Evolutionary conservation across 2,113 vertebrate species (phyloP).

Genomic region (Gallinago jamesoni): DNA sequence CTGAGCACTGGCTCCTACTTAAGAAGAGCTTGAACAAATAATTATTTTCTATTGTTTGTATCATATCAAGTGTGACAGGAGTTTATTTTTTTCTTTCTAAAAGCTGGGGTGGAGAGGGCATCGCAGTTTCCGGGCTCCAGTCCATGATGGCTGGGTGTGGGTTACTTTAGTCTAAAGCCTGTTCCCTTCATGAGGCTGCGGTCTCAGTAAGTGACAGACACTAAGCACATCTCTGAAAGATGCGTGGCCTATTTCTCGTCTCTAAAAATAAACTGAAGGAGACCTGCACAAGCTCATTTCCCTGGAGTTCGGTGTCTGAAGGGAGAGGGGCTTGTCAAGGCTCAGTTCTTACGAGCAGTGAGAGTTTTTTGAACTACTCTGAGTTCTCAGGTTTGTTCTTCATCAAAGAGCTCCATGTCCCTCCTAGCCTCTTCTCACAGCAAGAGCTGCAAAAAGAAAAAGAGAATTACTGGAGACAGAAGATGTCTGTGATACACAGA

Average conservation of each 20-base stretch:
- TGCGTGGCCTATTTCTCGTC: neutral
- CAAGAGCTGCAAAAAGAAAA: slow-evolving; percentile 9
- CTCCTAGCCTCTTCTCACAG: neutral
- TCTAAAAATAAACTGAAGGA: neutral
- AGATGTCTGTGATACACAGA: neutral
- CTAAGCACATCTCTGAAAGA: neutral
- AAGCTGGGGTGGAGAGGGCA: neutral
- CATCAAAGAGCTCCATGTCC: neutral
- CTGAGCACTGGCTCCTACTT: neutral
- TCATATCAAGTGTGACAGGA: neutral
- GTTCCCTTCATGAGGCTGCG: neutral
- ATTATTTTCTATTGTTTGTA: neutral
- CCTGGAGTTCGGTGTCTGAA: neutral
- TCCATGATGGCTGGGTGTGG: neutral
- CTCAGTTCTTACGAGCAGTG: rapidly evolving
- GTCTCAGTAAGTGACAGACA: neutral
- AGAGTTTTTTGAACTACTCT: slow-evolving; percentile 5
- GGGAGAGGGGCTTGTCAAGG: slow-evolving; percentile 2
- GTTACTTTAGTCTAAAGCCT: neutral
- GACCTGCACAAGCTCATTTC: neutral
- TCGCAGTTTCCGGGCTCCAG: neutral
- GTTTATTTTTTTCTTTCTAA: neutral
- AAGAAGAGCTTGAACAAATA: neutral
- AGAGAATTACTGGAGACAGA: neutral
- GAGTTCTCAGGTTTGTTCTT: neutral